Base-by-base conservation (phyloP, 1,140 invertebrate genomes). In the Brachionus rubens region DNA sequence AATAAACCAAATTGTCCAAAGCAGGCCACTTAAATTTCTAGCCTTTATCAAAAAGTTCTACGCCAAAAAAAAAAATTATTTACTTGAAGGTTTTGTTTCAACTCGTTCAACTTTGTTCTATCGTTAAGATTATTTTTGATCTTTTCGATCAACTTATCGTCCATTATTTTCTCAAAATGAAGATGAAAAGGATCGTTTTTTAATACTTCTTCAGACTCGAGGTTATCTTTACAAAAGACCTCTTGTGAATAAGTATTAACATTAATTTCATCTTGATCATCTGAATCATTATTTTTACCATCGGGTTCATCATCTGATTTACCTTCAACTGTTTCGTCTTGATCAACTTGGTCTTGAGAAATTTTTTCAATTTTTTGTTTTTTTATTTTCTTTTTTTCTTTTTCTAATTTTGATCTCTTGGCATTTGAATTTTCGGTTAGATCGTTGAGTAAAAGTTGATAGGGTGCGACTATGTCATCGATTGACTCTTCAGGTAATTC, bases 161-260 rank as follows among this genome's bases (percentile, higher is more conserved):
- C 43, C 3, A 70, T 30, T 24, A 26, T 48, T 2, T 47, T 43
- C 16, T 70, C 67, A 70, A 70, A 70, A 70, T 70, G 67, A 47
- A 47, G 28, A 70, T 70, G 67, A 70, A 70, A 70, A 16, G 67
- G 67, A 70, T 70, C 67, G 46, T 70, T 47, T 50, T 70, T 50
- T 16, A 48, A 46, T 1, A 30, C 4, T 21, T 70, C 67, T 70
- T 50, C 67, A 14, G 43, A 48, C 7, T 70, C 67, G 21, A 70
- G 41, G 30, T 50, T 47, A 50, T 70, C 67, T 30, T 70, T 47
- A 30, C 67, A 70, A 26, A 70, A 50, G 28, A 70, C 43, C 24
- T 70, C 67, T 16, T 48, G 26, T 30, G 47, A 48, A 70, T 70
- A 70, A 48, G 16, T 50, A 16, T 50, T 50, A 46, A 62, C 36